phyloP scores from a whole-genome alignment of 2,797 vertebrate species.

The Babyrousa celebensis region DNA sequence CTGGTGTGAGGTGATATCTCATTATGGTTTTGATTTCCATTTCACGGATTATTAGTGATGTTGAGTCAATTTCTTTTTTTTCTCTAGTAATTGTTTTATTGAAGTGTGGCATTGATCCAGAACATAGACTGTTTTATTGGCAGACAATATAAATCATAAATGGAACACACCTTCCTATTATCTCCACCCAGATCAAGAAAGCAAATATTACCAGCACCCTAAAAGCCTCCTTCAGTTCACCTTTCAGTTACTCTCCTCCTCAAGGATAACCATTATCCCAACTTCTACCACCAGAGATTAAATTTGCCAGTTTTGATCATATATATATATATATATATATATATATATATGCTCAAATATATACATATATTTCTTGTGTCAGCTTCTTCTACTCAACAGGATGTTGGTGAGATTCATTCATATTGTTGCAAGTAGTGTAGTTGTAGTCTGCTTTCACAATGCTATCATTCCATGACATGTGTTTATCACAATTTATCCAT shows the following conservation, averaged over 20 bases:
- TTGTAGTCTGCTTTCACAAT: background rate
- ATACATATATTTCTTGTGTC: background rate
- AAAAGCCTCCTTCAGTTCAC: background rate
- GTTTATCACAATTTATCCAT: background rate
- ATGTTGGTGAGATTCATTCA: background rate
- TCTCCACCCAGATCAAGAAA: background rate
- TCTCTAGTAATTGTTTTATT: constrained; percentile 37
- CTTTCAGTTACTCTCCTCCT: background rate
- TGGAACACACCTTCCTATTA: background rate
- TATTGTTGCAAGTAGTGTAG: background rate
- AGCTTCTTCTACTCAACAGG: constrained; percentile 21
- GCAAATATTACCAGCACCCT: background rate
- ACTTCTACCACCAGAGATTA: background rate
- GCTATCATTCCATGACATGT: background rate
- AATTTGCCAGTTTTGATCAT: background rate
- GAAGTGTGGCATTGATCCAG: background rate
- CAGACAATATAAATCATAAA: background rate
- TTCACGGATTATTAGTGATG: background rate
- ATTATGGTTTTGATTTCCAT: constrained; percentile 34
- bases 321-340: background rate
- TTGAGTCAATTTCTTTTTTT: background rate
- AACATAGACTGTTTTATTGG: constrained; percentile 39
- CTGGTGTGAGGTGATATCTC: background rate
- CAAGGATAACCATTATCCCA: background rate
- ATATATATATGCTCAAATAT: background rate